Base-by-base conservation (phyloP, 2,797 vertebrate genomes). In the Steatocranus sp. region DNA sequence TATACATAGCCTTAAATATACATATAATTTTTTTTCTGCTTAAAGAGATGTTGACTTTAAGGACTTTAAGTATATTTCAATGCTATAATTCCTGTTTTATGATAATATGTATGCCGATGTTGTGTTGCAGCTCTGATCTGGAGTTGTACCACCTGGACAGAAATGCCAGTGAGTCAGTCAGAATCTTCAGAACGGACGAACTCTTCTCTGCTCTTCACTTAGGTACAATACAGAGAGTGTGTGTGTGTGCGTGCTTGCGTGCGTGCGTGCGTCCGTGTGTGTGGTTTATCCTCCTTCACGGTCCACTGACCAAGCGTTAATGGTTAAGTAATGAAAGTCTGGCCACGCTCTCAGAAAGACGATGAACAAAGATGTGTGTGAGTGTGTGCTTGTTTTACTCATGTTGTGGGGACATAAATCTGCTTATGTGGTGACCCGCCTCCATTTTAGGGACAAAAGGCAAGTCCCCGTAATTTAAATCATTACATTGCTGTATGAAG, bases 151-250 rank as follows among this genome's bases (percentile, higher is more conserved):
- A 96, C 0, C 63, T 94, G 2, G 80, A 81, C 10, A 91, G 93
- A 79, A 98, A 97, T 20, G 95, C 96, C 30, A 98, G 95, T 0
- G 95, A 97, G 73, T 86, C 94, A 1, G 38, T 91, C 20, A 95
- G 96, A 95, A 96, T 97, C 89, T 99, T 99, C 96, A 96, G 97
- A 89, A 94, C 93, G 1, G 97, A 98, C 8, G 98, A 98, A 87
- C 97, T 98, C 23, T 99, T 99, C 93, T 99, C 99, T 1, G 98
- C 98, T 1, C 96, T 99, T 34, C 97, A 97, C 76, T 97, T 98
- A 56, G 99, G 98, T 99, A 92, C 89, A 90, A 79, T 20, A 25
- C 38, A 32, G 10, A 18, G 18, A 8, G 5, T 41, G 53, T 82
- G 66, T 53, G 66, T 53, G 73, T 48, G 74, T 54, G 81, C 56